Evolutionary conservation across 1,140 invertebrate genomes (phyloP).

Genomic region (Spodoptera frugiperda): DNA sequence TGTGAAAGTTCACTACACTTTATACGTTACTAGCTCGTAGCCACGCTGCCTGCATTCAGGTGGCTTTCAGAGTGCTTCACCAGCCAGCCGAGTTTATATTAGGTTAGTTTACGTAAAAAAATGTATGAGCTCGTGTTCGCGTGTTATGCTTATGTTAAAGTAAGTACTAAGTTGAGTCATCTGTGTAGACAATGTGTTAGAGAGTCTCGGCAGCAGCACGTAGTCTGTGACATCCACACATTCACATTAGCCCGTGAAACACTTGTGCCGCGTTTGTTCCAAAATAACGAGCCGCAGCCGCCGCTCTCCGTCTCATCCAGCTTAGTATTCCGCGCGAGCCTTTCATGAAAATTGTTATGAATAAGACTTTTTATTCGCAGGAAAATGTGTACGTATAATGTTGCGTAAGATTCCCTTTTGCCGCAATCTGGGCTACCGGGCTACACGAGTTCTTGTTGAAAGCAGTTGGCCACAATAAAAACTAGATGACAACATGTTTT

Average conservation of each 20-base stretch:
- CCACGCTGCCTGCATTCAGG: constrained; percentile 14
- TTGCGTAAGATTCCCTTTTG: constrained; percentile 40
- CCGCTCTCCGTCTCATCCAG: background rate
- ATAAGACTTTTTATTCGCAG: constrained; percentile 31
- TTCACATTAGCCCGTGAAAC: constrained; percentile 37
- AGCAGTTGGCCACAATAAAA: constrained; percentile 17
- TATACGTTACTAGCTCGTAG: constrained; percentile 11
- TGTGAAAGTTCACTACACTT: constrained; percentile 28
- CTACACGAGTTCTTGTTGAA: constrained; percentile 12
- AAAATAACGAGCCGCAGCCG: constrained; percentile 39
- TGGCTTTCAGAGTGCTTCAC: constrained; percentile 21
- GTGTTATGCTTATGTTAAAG: too few species aligned
- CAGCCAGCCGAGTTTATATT: background rate
- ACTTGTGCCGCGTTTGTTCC: constrained; percentile 41
- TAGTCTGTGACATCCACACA: background rate
- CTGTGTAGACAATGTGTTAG: too few species aligned
- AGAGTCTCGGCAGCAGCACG: too few species aligned
- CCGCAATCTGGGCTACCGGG: constrained; percentile 30
- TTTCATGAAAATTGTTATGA: constrained; percentile 48
- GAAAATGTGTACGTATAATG: constrained; percentile 26
- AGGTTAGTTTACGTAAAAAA: background rate
- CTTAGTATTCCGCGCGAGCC: constrained; percentile 20
- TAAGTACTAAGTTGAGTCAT: too few species aligned
- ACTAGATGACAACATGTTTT: constrained; percentile 30
- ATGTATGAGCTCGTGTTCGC: background rate